Evolutionary conservation across 2,888 invertebrate species (phyloP).

Genomic region (Athetis lepigone): DNA sequence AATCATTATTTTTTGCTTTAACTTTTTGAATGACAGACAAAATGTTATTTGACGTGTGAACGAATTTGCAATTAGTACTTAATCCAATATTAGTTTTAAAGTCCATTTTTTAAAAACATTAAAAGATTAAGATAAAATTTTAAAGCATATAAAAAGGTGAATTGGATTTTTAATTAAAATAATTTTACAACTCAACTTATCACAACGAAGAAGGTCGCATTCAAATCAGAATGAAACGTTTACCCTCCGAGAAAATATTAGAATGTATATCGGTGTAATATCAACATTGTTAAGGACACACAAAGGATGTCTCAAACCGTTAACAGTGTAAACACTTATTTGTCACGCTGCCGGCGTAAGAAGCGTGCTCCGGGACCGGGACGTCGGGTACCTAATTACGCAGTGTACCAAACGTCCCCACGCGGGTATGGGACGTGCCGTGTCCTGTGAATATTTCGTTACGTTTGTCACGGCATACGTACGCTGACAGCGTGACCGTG

Average conservation of each 20-base stretch:
- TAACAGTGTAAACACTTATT: slow-evolving; percentile 19
- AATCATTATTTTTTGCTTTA: slow-evolving; percentile 37
- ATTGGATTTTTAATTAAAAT: neutral
- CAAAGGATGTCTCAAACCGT: neutral
- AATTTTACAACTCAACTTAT: neutral
- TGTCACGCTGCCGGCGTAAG: slow-evolving; percentile 30
- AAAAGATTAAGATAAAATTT: slow-evolving; percentile 39
- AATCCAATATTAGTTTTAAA: slow-evolving; percentile 31
- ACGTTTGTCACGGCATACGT: slow-evolving; percentile 27
- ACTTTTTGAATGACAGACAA: slow-evolving; percentile 17
- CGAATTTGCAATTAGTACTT: slow-evolving; percentile 43
- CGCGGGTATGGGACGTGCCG: slow-evolving; percentile 55
- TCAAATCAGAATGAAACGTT: neutral
- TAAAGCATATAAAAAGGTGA: slow-evolving; percentile 17
- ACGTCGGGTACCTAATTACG: slow-evolving; percentile 46
- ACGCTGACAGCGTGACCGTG: slow-evolving; percentile 44
- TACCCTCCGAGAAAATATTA: neutral
- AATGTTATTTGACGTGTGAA: slow-evolving; percentile 25
- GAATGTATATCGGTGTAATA: neutral
- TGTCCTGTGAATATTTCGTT: slow-evolving; percentile 64
- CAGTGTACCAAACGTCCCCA: slow-evolving; percentile 25
- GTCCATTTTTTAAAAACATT: slow-evolving; percentile 42
- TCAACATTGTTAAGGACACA: neutral
- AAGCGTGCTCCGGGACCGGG: slow-evolving; percentile 12
- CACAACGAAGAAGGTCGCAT: neutral